These are phyloP conservation scores for Synchiropus splendidus DNA, from an alignment of 2,113 vertebrate genomes.

Conservation along the genomic window DNA sequence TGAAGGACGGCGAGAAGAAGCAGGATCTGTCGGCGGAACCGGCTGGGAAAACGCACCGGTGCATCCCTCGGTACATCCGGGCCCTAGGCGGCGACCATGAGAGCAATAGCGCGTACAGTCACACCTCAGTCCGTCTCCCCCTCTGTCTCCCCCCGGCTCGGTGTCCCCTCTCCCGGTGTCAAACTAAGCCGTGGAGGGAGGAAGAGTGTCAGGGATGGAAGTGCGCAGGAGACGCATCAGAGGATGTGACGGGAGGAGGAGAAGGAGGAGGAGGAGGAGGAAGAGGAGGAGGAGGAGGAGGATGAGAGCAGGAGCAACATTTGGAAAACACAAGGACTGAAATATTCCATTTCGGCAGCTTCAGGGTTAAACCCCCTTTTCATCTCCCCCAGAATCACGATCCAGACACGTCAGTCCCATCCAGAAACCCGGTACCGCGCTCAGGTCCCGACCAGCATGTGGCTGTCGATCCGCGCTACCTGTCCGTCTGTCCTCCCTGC, in stretches of 20 bases:
- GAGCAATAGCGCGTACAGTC: slow-evolving; percentile 57
- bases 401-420: slow-evolving; percentile 43
- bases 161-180: slow-evolving; percentile 9
- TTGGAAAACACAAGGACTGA: slow-evolving; percentile 42
- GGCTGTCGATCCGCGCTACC: slow-evolving; percentile 27
- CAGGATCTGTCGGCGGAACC: slow-evolving; percentile 60
- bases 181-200: slow-evolving; percentile 36
- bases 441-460: slow-evolving; percentile 53
- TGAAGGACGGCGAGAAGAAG: slow-evolving; percentile 55
- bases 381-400: neutral
- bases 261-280: slow-evolving; percentile 34
- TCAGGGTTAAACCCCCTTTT: slow-evolving; percentile 24
- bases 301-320: slow-evolving; percentile 38
- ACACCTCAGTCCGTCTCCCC: slow-evolving; percentile 40
- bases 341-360: slow-evolving; percentile 63
- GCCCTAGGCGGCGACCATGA: slow-evolving; percentile 59
- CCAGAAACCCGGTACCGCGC: slow-evolving; percentile 49
- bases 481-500: slow-evolving; percentile 6
- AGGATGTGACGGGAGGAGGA: slow-evolving; percentile 46
- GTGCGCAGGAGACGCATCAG: slow-evolving; percentile 62
- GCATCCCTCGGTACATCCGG: slow-evolving; percentile 68
- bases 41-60: slow-evolving; percentile 61
- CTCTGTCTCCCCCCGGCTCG: neutral
- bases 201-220: slow-evolving; percentile 55
- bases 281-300: slow-evolving; percentile 32